Evolutionary conservation across 2,113 vertebrate species (phyloP), one percentile per base, ranked within the genome.

Genomic region (Australoheros scitulus): DNA sequence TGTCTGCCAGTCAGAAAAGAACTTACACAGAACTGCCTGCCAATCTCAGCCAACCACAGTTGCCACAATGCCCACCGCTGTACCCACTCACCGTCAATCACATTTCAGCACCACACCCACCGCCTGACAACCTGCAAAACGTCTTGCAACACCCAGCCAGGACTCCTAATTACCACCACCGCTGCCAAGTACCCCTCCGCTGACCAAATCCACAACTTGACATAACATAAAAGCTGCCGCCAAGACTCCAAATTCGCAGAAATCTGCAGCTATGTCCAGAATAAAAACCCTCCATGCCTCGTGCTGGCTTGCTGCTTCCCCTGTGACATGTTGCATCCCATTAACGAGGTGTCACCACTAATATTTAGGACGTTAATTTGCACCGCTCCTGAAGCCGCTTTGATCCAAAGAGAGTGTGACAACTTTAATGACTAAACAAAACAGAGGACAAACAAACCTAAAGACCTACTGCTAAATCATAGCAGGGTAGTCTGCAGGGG

Each of bases 341-440:
- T 93, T 93, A 93, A 91, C 79, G 60, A 84, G 79, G 91, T 91
- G 91, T 92, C 91, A 83, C 56, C 77, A 11, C 85, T 83, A 82
- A 93, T 90, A 90, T 91, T 84, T 75, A 65, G 88, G 83, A 72
- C 75, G 72, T 50, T 92, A 86, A 94, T 94, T 90, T 82, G 88
- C 9, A 56, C 38, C 68, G 80, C 90, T 91, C 81, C 91, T 57
- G 74, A 81, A 90, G 88, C 86, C 1, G 61, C 90, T 92, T 90
- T 95, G 94, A 94, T 93, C 88, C 86, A 86, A 91, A 94, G 81
- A 6, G 77, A 87, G 74, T 88, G 89, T 90, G 93, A 94, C 93
- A 93, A 91, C 89, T 93, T 92, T 94, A 95, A 94, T 91, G 91
- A 89, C 84, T 50, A 89, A 93, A 94, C 89, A 91, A 90, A 95